Conservation (phyloP, 2,113 vertebrate species). For the Anoplopoma fimbria region DNA sequence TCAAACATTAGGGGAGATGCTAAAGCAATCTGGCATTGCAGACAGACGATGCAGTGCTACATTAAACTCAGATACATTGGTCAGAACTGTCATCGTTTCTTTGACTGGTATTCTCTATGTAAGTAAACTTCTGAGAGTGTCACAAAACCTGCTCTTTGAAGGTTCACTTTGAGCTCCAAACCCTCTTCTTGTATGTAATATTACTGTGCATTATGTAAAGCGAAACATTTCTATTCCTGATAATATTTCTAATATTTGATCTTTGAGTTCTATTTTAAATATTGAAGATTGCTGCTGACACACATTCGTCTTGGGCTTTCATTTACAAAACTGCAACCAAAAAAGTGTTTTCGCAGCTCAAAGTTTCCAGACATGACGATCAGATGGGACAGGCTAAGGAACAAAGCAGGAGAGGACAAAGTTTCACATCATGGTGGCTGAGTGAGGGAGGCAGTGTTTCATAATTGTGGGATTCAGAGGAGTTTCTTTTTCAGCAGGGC, state of each 20-base stretch:
- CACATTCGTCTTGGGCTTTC: slow-evolving; percentile 45
- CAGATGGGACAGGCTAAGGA: slow-evolving; percentile 22
- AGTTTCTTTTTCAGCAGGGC: neutral
- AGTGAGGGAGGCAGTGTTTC: too few species aligned
- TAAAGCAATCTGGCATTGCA: neutral
- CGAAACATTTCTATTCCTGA: slow-evolving; percentile 11
- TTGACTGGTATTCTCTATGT: slow-evolving; percentile 53
- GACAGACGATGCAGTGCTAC: neutral
- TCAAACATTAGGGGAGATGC: neutral
- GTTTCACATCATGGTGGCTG: too few species aligned
- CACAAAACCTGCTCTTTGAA: slow-evolving; percentile 43
- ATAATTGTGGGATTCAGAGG: too few species aligned
- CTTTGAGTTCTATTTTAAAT: slow-evolving; percentile 33
- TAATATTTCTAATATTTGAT: slow-evolving; percentile 32
- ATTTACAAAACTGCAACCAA: slow-evolving; percentile 50
- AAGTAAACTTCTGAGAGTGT: slow-evolving; percentile 49
- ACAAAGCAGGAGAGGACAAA: slow-evolving; percentile 27
- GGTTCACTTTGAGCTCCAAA: slow-evolving; percentile 20
- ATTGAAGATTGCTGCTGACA: slow-evolving; percentile 44
- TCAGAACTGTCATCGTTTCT: slow-evolving; percentile 44
- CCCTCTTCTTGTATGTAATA: slow-evolving; percentile 27
- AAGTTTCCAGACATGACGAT: slow-evolving; percentile 25
- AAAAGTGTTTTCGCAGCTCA: slow-evolving; percentile 24
- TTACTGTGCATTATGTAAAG: slow-evolving; percentile 32
- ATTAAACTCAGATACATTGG: slow-evolving; percentile 8